phyloP scores from a whole-genome alignment of 1,140 invertebrate species.

The Aphaenogaster floridana region DNA sequence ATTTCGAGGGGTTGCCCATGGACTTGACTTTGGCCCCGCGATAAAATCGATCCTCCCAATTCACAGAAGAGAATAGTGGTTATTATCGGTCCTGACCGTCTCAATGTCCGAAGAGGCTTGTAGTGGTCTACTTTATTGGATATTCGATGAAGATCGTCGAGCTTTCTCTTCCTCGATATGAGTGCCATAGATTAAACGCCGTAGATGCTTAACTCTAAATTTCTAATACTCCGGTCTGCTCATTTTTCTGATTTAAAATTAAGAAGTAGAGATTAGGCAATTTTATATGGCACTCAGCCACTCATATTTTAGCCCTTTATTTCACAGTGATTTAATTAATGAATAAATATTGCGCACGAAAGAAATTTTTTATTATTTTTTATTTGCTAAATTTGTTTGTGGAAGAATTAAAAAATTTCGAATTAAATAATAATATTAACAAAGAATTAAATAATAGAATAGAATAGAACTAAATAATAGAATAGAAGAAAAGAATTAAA shows the following conservation, averaged over 20 bases:
- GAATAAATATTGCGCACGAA: background rate
- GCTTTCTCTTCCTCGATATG: constrained; percentile 22
- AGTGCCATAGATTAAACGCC: constrained; percentile 14
- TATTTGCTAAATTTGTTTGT: background rate
- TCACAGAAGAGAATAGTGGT: constrained; percentile 43
- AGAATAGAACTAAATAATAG: no score
- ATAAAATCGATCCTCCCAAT: constrained; percentile 60
- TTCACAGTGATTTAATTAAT: constrained; percentile 6
- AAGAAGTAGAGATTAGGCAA: background rate
- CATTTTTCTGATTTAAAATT: constrained; percentile 12
- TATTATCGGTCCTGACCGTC: constrained; percentile 51
- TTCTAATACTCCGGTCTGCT: constrained; percentile 13
- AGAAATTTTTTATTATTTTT: background rate
- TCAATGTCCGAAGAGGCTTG: constrained; percentile 45
- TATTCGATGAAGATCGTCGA: constrained; percentile 32
- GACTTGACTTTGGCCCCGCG: constrained; percentile 40
- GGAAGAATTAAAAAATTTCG: background rate
- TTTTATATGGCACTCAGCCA: background rate
- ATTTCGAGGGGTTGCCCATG: constrained; percentile 33
- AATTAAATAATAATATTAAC: background rate
- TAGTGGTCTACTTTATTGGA: constrained; percentile 57
- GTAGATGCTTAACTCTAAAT: background rate
- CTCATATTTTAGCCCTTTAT: background rate
- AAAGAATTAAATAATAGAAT: no score
- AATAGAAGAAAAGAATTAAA: no score